phyloP scores from a whole-genome alignment of 2,888 invertebrate species.

The Elmis aenea region DNA sequence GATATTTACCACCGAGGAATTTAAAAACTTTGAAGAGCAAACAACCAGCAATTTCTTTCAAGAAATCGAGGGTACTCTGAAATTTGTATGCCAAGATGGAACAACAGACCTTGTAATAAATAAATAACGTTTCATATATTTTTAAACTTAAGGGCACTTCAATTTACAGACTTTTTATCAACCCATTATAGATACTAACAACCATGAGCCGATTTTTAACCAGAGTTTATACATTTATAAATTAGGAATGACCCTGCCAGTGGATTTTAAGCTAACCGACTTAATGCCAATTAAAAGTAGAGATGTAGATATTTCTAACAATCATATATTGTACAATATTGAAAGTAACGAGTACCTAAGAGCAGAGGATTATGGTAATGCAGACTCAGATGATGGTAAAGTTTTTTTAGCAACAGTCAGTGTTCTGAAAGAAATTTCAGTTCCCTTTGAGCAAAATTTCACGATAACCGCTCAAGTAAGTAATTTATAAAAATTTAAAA shows the following conservation, averaged over 20 bases:
- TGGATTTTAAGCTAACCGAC: conserved; percentile 5
- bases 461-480: conserved; percentile 6
- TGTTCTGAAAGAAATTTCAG: conserved; percentile 1
- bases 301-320: conserved; percentile 11
- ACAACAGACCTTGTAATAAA: too few relatives aligned
- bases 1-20: conserved; percentile 1
- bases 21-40: conserved; percentile 5
- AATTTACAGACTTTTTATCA: conserved; percentile 6
- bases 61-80: neutral
- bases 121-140: too few relatives aligned
- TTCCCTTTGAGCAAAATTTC: conserved; percentile 6
- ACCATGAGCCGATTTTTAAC: conserved; percentile 10
- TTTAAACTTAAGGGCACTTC: too few relatives aligned
- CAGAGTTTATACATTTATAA: conserved; percentile 9
- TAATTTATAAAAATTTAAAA: too few relatives aligned
- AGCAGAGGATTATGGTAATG: neutral
- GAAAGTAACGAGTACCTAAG: conserved; percentile 7
- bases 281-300: conserved; percentile 4
- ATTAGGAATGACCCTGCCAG: conserved; percentile 9
- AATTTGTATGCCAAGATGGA: too few relatives aligned
- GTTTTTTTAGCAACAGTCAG: conserved; percentile 1
- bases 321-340: conserved; percentile 2
- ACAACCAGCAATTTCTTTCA: too few relatives aligned
- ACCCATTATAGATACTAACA: conserved; percentile 8
- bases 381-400: neutral